These are phyloP conservation scores for Tetranychus truncatus DNA, from an alignment of 2,888 invertebrate species.

Conservation along the genomic window DNA sequence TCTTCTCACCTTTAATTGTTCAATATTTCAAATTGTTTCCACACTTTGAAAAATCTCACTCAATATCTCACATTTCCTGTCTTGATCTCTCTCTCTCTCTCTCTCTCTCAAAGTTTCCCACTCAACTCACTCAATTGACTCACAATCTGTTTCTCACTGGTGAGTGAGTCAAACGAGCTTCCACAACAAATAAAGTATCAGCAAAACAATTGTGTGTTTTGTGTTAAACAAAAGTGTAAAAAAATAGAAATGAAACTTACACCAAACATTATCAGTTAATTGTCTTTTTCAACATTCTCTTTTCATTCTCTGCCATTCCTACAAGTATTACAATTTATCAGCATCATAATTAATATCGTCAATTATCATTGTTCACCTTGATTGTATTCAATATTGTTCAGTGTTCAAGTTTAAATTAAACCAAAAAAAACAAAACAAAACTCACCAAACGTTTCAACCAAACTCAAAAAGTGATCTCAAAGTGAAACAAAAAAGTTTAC, in stretches of 20 bases:
- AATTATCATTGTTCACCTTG: too few relatives aligned
- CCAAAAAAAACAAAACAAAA: too few relatives aligned
- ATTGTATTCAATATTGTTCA: too few relatives aligned
- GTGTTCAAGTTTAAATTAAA: too few relatives aligned
- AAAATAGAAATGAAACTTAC: neutral
- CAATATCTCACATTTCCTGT: neutral
- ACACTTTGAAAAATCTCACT: neutral
- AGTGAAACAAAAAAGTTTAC: too few relatives aligned
- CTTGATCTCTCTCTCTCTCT: neutral
- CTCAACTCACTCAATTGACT: neutral
- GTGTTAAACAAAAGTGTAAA: neutral
- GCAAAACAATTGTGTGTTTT: neutral
- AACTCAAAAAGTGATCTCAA: too few relatives aligned
- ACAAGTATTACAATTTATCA: constrained; percentile 5
- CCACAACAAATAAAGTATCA: neutral
- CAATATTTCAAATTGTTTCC: neutral
- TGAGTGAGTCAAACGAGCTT: neutral
- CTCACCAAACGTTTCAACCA: too few relatives aligned
- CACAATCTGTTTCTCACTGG: neutral
- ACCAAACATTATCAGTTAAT: neutral
- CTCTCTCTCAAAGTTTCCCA: neutral
- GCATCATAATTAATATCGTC: too few relatives aligned
- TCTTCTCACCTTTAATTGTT: neutral
- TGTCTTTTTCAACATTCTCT: constrained; percentile 1
- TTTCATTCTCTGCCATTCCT: neutral